These are phyloP conservation scores for Hyperoplus lanceolatus DNA, from an alignment of 2,797 vertebrate species.

Conservation along the genomic window DNA sequence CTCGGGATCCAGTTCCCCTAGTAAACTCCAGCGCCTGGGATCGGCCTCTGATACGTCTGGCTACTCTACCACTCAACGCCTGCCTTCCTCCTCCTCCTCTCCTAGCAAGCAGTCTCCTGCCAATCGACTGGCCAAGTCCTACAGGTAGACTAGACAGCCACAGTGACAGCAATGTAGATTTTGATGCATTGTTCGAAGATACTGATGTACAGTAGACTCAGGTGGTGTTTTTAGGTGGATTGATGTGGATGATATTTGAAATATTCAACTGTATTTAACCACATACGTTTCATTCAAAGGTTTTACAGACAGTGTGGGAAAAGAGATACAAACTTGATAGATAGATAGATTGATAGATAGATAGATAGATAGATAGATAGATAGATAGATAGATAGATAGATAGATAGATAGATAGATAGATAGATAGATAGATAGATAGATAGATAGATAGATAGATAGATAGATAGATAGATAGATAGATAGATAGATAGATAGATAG, in stretches of 20 bases:
- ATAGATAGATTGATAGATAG: no score
- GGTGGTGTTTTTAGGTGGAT: slow-evolving; percentile 14
- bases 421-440: no score
- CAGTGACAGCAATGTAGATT: slow-evolving; percentile 21
- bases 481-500: no score
- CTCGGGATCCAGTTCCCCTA: slow-evolving; percentile 87
- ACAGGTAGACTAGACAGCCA: slow-evolving; percentile 84
- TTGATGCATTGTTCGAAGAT: slow-evolving; percentile 12
- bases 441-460: no score
- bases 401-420: no score
- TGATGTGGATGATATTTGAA: neutral
- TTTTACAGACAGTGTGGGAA: neutral
- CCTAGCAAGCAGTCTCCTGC: slow-evolving; percentile 92
- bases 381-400: no score
- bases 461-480: no score
- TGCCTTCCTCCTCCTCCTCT: slow-evolving; percentile 88
- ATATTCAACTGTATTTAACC: slow-evolving; percentile 18
- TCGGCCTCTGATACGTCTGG: slow-evolving; percentile 89
- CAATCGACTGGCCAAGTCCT: slow-evolving; percentile 95
- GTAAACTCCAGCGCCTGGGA: slow-evolving; percentile 94
- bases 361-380: no score
- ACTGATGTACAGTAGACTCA: neutral
- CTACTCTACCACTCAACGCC: slow-evolving; percentile 90
- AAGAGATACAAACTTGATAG: no score
- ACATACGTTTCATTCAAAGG: slow-evolving; percentile 3